phyloP scores from a whole-genome alignment of 2,113 vertebrate species.

The Cyanoderma ruficeps region DNA sequence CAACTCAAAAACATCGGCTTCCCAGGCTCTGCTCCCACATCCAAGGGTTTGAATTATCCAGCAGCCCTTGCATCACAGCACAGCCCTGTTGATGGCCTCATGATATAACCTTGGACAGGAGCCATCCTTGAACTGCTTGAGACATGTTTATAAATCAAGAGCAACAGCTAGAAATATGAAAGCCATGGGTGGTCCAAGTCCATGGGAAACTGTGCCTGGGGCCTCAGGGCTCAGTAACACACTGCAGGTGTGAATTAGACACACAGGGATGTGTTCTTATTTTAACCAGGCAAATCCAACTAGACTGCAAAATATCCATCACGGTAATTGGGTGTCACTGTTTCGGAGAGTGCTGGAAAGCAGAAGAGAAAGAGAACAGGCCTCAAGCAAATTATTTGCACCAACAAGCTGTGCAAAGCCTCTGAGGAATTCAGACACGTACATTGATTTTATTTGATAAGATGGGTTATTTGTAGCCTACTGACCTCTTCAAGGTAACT shows the following conservation, averaged over 20 bases:
- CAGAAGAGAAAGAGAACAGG: not conserved
- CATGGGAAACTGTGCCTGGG: not conserved
- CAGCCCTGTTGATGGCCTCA: not conserved
- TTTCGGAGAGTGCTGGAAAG: not conserved
- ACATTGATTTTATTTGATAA: not conserved
- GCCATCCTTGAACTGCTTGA: conserved; percentile 13
- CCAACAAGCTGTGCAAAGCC: not conserved
- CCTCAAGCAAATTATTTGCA: not conserved
- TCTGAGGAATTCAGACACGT: not conserved
- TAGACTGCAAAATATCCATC: not conserved
- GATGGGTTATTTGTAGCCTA: not conserved
- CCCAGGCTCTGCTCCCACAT: not conserved
- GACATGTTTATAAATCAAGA: conserved; percentile 1
- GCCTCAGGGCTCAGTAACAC: not conserved
- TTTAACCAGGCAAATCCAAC: not conserved
- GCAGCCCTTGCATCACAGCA: not conserved
- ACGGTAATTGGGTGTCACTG: not conserved
- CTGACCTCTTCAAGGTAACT: not conserved
- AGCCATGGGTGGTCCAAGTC: not conserved
- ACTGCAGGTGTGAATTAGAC: not conserved
- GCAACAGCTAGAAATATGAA: not conserved
- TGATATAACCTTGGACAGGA: conserved; percentile 4
- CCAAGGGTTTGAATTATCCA: not conserved
- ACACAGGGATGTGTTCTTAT: not conserved
- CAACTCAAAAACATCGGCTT: conserved; percentile 14